Evolutionary conservation across 2,888 invertebrate genomes (phyloP), one percentile per base, ranked within the genome.

Genomic region (Sphaeridia pumilis): DNA sequence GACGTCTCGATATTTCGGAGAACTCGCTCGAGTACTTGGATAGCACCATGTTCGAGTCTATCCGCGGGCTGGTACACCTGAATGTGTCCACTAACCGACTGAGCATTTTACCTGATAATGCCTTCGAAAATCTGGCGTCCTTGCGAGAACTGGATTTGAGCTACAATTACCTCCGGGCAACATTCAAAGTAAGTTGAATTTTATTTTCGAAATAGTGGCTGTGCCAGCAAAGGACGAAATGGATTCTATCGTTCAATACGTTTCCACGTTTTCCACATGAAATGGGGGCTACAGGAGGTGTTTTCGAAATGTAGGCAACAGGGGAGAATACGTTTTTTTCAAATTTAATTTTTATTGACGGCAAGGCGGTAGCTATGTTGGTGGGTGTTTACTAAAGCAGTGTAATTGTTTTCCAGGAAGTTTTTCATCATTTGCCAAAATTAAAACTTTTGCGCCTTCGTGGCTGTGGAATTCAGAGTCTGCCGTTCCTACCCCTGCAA

Each of bases 21-120:
- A 90, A 90, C 70, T 80, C 78, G 59, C 76, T 92, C 59, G 88
- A 89, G 69, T 87, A 87, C 69, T 75, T 90, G 62, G 89, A 90
- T 70, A 84, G 84, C 63, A 87, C 84, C 57, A 86, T 87, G 72
- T 88, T 89, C 68, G 81, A 86, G 41, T 82, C 83, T 66, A 84
- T 84, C 27, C 84, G 87, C 49, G 84, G 83, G 69, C 73, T 90
- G 42, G 78, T 84, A 53, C 80, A 79, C 64, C 74, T 90, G 53
- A 83, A 86, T 72, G 72, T 90, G 67, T 83, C 83, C 43, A 77
- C 78, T 67, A 90, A 90, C 72, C 81, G 83, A 67, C 75, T 89
- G 57, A 84, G 84, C 20, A 84, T 88, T 58, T 72, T 90, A 59
- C 87, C 88, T 2, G 89, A 89, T 72, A 88, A 87, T 69, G 87